These are phyloP conservation scores for Heliconius himera DNA, from an alignment of 1,140 invertebrate genomes.

Conservation along the genomic window DNA sequence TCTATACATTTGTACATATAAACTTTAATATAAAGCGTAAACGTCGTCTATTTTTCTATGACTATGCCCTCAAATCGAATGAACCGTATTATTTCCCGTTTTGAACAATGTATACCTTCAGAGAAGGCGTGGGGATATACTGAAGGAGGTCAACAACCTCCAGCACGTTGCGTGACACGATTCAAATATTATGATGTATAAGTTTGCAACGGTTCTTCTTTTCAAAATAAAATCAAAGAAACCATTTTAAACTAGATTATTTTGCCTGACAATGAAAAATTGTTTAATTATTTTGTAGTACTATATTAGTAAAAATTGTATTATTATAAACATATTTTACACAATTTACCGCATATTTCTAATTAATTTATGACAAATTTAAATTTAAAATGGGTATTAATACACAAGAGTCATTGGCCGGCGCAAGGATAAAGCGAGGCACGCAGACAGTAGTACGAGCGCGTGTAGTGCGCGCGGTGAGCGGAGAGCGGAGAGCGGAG, in stretches of 20 bases:
- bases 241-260: neutral
- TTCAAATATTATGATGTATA: conserved; percentile 52
- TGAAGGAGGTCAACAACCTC: conserved; percentile 72
- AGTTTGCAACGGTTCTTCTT: conserved; percentile 41
- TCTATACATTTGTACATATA: neutral
- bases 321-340: neutral
- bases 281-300: neutral
- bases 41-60: conserved; percentile 33
- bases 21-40: conserved; percentile 23
- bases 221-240: conserved; percentile 29
- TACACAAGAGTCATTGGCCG: conserved; percentile 13
- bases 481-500: conserved; percentile 31
- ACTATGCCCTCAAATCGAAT: conserved; percentile 66
- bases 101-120: conserved; percentile 69
- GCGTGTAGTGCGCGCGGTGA: conserved; percentile 18
- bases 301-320: neutral
- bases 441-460: conserved; percentile 5
- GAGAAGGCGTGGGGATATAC: conserved; percentile 62
- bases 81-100: conserved; percentile 80
- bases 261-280: neutral
- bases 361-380: neutral
- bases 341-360: neutral
- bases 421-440: conserved; percentile 16
- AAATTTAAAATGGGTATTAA: neutral
- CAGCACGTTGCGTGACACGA: conserved; percentile 58